Conservation (phyloP, 2,113 vertebrate genomes). For the Shinisaurus crocodilurus region DNA sequence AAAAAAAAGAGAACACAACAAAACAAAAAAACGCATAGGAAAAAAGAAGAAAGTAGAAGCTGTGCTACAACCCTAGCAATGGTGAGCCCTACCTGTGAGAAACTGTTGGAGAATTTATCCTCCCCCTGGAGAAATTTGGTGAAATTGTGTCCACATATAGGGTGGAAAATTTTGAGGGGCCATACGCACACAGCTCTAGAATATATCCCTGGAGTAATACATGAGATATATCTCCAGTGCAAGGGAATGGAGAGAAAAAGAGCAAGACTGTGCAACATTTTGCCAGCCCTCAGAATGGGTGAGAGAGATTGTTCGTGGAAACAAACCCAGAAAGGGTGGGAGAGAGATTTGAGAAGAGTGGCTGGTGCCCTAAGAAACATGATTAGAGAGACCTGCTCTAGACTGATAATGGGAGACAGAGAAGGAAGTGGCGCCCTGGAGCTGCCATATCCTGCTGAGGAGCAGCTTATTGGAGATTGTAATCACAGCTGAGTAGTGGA, state of each 20-base stretch:
- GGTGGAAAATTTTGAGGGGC: too few relatives aligned
- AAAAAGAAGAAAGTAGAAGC: too few relatives aligned
- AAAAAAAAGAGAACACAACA: too few relatives aligned
- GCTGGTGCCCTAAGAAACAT: not conserved
- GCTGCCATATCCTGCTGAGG: not conserved
- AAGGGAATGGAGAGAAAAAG: not conserved
- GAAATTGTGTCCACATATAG: too few relatives aligned
- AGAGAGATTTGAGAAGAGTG: not conserved
- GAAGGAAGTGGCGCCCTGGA: not conserved
- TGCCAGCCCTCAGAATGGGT: not conserved
- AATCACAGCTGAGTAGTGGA: constrained; percentile 8
- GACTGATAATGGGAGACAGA: not conserved
- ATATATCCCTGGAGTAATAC: too few relatives aligned
- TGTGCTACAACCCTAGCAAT: too few relatives aligned
- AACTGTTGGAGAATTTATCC: too few relatives aligned
- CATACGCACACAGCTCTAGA: too few relatives aligned
- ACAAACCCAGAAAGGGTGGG: not conserved
- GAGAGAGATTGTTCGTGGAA: not conserved
- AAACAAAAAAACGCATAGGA: too few relatives aligned
- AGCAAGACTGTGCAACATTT: not conserved
- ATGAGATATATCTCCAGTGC: not conserved
- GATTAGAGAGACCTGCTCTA: not conserved
- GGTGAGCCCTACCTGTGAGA: too few relatives aligned
- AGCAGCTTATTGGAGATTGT: not conserved
- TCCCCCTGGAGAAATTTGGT: too few relatives aligned